These are phyloP conservation scores for Apostichopus japonicus DNA, from an alignment of 35 echinoderm and acorn worm genomes.

Conservation along the genomic window DNA sequence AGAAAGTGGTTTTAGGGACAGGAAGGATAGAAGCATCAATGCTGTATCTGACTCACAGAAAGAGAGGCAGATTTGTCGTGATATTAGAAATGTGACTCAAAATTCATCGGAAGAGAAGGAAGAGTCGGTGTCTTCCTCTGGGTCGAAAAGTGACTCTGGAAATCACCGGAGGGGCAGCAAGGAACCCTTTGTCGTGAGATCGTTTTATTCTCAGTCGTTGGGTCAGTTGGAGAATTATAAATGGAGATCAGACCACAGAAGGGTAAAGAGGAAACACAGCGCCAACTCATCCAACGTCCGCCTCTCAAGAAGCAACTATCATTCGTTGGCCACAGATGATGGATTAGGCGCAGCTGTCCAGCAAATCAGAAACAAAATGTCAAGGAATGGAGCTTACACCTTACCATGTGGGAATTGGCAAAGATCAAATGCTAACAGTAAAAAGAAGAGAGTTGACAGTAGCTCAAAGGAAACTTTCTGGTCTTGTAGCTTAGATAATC, in stretches of 20 bases:
- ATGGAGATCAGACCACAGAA: background rate
- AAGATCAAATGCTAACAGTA: too few species aligned
- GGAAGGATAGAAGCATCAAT: background rate
- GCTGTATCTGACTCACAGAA: background rate
- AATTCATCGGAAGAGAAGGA: slow-evolving; percentile 10
- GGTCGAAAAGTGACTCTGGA: background rate
- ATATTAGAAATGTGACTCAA: background rate
- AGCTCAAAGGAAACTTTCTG: too few species aligned
- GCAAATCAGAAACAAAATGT: too few species aligned
- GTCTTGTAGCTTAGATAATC: too few species aligned
- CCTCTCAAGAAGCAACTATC: background rate
- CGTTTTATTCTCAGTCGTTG: background rate
- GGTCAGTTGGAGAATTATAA: background rate
- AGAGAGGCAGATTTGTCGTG: background rate
- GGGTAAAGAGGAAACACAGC: background rate
- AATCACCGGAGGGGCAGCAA: background rate
- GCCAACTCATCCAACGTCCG: background rate
- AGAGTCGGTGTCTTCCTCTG: background rate
- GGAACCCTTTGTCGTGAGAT: background rate
- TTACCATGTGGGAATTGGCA: too few species aligned
- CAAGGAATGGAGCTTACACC: too few species aligned
- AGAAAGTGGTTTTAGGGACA: background rate
- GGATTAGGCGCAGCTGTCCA: background rate
- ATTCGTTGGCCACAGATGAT: background rate
- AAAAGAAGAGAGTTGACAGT: too few species aligned